Percentiles rank a stretch among this genome's conserved stretches.
Evolutionary conservation across 2,797 vertebrate species (phyloP).

Genomic region (Eurystomus glaucurus): DNA sequence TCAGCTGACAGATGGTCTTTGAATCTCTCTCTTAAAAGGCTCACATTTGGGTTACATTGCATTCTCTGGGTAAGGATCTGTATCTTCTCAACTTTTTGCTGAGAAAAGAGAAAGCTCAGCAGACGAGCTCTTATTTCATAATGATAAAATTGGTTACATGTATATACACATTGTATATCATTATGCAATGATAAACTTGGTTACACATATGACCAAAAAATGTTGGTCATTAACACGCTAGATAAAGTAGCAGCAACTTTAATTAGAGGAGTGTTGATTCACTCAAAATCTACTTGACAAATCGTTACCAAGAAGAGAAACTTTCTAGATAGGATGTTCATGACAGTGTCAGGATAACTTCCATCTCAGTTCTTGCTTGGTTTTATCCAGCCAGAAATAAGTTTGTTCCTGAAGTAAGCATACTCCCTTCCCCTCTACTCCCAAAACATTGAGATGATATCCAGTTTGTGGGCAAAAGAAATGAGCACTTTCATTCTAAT

Average conservation of each 20-base stretch:
- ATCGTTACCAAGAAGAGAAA: neutral
- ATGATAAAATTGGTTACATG: neutral
- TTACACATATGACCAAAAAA: neutral
- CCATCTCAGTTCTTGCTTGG: neutral
- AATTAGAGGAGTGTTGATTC: neutral
- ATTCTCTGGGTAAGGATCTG: neutral
- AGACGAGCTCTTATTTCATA: neutral
- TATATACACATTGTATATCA: neutral
- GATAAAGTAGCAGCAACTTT: neutral
- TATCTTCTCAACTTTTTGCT: neutral
- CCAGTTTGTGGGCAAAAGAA: neutral
- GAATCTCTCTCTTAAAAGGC: neutral
- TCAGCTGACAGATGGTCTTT: neutral
- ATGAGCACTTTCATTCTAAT: conserved; percentile 29
- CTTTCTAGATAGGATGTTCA: neutral
- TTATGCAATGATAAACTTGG: neutral
- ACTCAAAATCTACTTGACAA: neutral
- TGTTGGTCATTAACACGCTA: neutral
- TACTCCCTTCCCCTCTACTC: neutral
- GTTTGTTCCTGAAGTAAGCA: neutral
- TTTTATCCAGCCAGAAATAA: neutral
- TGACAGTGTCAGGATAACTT: neutral
- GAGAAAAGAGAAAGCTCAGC: neutral
- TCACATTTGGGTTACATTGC: neutral
- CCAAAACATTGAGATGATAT: neutral